A percentile compares a stretch with the other conserved stretches of the same genome.
Conservation (phyloP, 2,888 invertebrate species). For the Drosophila aldrichi region DNA sequence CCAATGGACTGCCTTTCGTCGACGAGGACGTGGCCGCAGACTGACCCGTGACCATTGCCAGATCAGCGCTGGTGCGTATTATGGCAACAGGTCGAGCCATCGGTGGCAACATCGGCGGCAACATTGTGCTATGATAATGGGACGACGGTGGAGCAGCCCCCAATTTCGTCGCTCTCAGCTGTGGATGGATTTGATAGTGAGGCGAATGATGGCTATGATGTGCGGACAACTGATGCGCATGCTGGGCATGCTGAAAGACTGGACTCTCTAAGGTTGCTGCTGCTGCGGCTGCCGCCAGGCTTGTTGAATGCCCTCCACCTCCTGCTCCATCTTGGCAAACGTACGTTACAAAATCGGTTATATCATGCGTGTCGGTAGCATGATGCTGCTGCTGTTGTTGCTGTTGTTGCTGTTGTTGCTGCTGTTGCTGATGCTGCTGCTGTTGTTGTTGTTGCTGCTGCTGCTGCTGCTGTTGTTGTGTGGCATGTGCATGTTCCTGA, state of each 20-base stretch:
- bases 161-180: conserved; percentile 51
- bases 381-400: conserved; percentile 2
- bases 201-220: conserved; percentile 56
- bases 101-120: conserved; percentile 97
- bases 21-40: conserved; percentile 88
- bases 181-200: conserved; percentile 65
- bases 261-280: conserved; percentile 44
- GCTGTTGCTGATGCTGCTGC: background rate
- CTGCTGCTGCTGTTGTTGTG: conserved; percentile 37
- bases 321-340: conserved; percentile 96
- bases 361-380: conserved; percentile 89
- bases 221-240: conserved; percentile 48
- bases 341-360: conserved; percentile 98
- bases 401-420: background rate
- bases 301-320: conserved; percentile 68
- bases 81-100: conserved; percentile 99
- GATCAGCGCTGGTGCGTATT: conserved; percentile 93
- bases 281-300: conserved; percentile 6
- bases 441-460: background rate
- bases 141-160: conserved; percentile 44
- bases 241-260: conserved; percentile 51
- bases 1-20: conserved; percentile 45
- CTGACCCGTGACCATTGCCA: conserved; percentile 86
- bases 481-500: conserved; percentile 77
- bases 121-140: conserved; percentile 90